phyloP scores from a whole-genome alignment of 1,140 invertebrate genomes.

The Saxidomus purpurata region DNA sequence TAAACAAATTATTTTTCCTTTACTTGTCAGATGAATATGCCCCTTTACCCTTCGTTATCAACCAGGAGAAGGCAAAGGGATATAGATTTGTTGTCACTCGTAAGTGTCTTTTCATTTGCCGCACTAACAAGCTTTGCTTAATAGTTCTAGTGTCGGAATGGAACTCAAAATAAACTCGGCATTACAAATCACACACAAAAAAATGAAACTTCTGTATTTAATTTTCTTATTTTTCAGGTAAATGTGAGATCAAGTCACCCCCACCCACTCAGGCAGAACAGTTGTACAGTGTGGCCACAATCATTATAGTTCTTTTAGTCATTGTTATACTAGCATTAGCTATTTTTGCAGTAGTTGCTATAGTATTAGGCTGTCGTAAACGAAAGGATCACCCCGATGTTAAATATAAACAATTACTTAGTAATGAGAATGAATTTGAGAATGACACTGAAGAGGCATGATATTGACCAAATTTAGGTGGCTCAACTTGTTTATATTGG shows the following conservation, averaged over 20 bases:
- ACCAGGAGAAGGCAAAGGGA: no score
- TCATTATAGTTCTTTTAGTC: slow-evolving; percentile 48
- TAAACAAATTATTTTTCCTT: no score
- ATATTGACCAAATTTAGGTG: background rate
- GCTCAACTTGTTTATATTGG: no score
- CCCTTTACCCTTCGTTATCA: no score
- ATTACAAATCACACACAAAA: no score
- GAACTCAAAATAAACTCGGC: no score
- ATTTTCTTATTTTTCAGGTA: slow-evolving; percentile 29
- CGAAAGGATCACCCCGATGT: background rate
- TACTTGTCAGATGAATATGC: no score
- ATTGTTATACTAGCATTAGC: slow-evolving; percentile 34
- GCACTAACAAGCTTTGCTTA: no score
- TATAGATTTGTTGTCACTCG: no score
- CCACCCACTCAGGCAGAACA: background rate
- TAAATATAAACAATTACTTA: background rate
- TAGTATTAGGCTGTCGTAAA: slow-evolving; percentile 26
- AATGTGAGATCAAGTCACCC: slow-evolving; percentile 11
- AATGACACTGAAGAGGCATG: slow-evolving; percentile 8
- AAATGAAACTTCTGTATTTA: no score
- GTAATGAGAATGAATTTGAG: slow-evolving; percentile 12
- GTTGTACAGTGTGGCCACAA: slow-evolving; percentile 32
- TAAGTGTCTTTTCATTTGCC: no score
- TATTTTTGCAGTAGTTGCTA: slow-evolving; percentile 36
- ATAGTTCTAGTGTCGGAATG: no score